phyloP scores from a whole-genome alignment of 2,888 invertebrate genomes.

The Nineta flava region DNA sequence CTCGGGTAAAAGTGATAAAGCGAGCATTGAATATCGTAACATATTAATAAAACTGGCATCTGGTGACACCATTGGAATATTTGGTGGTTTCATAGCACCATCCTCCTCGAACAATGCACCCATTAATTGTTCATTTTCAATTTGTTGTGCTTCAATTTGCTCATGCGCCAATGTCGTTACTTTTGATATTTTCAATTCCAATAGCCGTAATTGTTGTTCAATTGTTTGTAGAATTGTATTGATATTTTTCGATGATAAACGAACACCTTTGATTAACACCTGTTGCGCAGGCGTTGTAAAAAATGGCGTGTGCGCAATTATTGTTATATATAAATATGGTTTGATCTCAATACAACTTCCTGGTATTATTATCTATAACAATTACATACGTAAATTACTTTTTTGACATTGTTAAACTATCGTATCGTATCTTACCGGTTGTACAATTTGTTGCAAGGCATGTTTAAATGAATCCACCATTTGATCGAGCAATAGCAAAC shows the following conservation, averaged over 20 bases:
- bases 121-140: constrained; percentile 22
- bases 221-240: constrained; percentile 38
- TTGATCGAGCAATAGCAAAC: constrained; percentile 43
- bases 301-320: constrained; percentile 63
- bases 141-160: constrained; percentile 32
- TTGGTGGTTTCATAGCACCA: constrained; percentile 25
- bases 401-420: neutral
- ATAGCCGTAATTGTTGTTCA: constrained; percentile 35
- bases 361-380: constrained; percentile 47
- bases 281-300: constrained; percentile 53
- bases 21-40: constrained; percentile 58
- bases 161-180: constrained; percentile 37
- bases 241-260: constrained; percentile 41
- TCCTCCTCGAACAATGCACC: constrained; percentile 36
- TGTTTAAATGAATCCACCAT: constrained; percentile 36
- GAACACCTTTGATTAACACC: constrained; percentile 54
- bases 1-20: constrained; percentile 56
- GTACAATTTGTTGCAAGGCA: constrained; percentile 37
- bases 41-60: constrained; percentile 61
- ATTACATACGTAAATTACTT: constrained; percentile 8
- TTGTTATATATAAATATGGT: constrained; percentile 55
- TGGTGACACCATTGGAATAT: constrained; percentile 42
- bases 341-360: constrained; percentile 42
- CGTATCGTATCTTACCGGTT: constrained; percentile 29
- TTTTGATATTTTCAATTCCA: constrained; percentile 43